Conservation (phyloP, 2,113 vertebrate genomes). For the Heterotis niloticus region DNA sequence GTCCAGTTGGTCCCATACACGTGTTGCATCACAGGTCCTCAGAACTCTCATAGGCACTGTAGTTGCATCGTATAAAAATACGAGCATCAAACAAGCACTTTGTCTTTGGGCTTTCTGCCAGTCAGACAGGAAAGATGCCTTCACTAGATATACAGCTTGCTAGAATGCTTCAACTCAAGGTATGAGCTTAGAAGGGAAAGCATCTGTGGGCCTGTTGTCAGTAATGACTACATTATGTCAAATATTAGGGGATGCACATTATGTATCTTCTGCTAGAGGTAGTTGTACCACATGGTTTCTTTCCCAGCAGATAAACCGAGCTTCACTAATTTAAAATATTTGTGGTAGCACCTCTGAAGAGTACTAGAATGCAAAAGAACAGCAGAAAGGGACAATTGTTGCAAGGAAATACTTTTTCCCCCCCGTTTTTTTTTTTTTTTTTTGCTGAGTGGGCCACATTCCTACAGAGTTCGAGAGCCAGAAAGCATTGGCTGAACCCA, state of each 20-base stretch:
- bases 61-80: too few relatives aligned
- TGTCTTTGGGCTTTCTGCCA: too few relatives aligned
- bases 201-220: too few relatives aligned
- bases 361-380: constrained; percentile 15
- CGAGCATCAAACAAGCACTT: too few relatives aligned
- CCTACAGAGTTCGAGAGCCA: constrained; percentile 46
- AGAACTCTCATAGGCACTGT: too few relatives aligned
- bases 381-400: constrained; percentile 21
- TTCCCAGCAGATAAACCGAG: constrained; percentile 14
- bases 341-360: constrained; percentile 17
- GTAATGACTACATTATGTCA: too few relatives aligned
- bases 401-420: constrained; percentile 26
- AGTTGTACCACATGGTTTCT: neutral
- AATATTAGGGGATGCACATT: neutral
- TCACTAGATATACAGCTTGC: too few relatives aligned
- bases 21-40: too few relatives aligned
- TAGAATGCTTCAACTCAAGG: too few relatives aligned
- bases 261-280: neutral
- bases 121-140: too few relatives aligned
- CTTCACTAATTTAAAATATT: constrained; percentile 16
- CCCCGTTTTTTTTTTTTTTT: constrained; percentile 34
- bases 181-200: too few relatives aligned
- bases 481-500: constrained; percentile 35
- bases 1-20: too few relatives aligned
- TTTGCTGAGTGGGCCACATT: constrained; percentile 50